Evolutionary conservation across 2,113 vertebrate species (phyloP).

Genomic region (Columba janthina): DNA sequence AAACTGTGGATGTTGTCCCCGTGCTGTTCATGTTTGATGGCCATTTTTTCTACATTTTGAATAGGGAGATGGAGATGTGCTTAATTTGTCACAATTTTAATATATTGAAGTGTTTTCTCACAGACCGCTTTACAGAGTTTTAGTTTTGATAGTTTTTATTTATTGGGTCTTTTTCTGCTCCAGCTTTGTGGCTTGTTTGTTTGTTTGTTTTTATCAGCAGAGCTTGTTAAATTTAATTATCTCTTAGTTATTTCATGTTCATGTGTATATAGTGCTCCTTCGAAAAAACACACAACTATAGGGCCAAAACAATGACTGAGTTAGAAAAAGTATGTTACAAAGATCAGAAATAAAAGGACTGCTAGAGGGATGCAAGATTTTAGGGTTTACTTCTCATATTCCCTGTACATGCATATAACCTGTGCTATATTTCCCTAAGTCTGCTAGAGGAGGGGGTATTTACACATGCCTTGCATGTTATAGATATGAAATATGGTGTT

Average conservation of each 20-base stretch:
- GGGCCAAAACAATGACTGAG: not conserved
- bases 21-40: not conserved
- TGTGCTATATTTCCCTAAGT: not conserved
- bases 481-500: accelerated
- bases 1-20: not conserved
- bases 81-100: not conserved
- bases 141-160: not conserved
- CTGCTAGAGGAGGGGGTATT: not conserved
- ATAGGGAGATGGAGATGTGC: not conserved
- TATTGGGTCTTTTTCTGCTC: not conserved
- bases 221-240: not conserved
- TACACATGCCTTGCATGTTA: not conserved
- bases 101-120: not conserved
- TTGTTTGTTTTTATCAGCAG: not conserved
- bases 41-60: accelerated
- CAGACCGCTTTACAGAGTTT: not conserved
- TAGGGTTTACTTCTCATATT: not conserved
- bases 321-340: not conserved
- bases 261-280: not conserved
- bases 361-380: not conserved
- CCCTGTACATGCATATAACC: no score
- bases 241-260: not conserved
- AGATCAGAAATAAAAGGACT: not conserved
- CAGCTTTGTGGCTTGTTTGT: not conserved
- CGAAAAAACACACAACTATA: not conserved